Evolutionary conservation across 2,888 invertebrate genomes (phyloP), one percentile per base, ranked within the genome.

Genomic region (Drosophila seclusa): DNA sequence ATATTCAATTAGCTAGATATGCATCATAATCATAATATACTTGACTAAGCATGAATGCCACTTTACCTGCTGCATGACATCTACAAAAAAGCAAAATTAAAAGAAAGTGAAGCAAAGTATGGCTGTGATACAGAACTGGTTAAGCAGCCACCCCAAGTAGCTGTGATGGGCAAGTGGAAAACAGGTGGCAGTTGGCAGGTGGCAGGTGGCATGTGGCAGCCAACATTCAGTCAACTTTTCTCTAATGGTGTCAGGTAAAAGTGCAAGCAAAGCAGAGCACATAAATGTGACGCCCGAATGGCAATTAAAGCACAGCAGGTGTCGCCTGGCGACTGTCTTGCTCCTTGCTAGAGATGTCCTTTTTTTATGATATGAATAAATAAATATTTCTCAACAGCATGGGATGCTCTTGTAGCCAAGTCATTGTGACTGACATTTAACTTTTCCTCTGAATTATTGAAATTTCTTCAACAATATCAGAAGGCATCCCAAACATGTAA

Each of bases 1-100:
- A 83, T 73, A 85, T 88, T 85, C 87, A 86, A 85, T 85, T 85
- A 86, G 89, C 82, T 63, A 64, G 85, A 85, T 83, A 86, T 85
- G 83, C 84, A 88, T 76, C 80, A 78, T 80, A 78, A 83, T 83
- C 57, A 69, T 67, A 68, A 69, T 69, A 66, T 70, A 69, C 65
- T 65, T 63, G 69, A 62, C 65, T 64, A 66, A 76, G 75, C 82
- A 82, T 78, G 65, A 80, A 78, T 74, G 64, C 24, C 63, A 55
- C 62, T 73, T 54, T 62, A n/a, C 61, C 50, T 32, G 36, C 53
- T 38, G 63, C 29, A 69, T 60, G 61, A 74, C 54, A 63, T 21
- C 49, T 24, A n/a, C 18, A 6, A 50, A 48, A 72, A 49, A 4
- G 8, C 4, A 7, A 21, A 45, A 24, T 38, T 59, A 18, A 27